These are phyloP conservation scores for Poeciliopsis infans DNA, from an alignment of 2,797 vertebrate species.

Conservation along the genomic window DNA sequence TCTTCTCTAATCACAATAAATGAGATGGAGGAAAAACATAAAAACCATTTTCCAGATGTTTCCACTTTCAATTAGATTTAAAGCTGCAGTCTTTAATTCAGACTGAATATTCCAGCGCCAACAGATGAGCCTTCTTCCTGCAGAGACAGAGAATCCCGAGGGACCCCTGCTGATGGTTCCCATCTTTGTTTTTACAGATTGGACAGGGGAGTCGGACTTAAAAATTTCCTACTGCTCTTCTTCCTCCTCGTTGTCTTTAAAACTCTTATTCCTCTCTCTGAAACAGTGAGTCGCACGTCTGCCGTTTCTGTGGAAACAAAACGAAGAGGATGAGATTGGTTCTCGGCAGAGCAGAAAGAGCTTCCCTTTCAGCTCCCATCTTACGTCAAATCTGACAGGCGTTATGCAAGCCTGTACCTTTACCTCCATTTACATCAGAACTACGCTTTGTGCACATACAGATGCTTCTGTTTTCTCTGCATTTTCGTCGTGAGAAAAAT, in stretches of 20 bases:
- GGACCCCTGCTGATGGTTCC: background rate
- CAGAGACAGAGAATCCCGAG: background rate
- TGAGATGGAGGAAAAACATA: background rate
- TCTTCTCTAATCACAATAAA: background rate
- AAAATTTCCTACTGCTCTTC: slow-evolving; percentile 15
- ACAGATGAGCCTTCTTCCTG: background rate
- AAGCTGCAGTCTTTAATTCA: background rate
- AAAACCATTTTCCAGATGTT: background rate
- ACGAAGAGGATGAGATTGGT: slow-evolving; percentile 37
- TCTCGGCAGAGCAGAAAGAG: slow-evolving; percentile 23
- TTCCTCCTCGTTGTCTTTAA: slow-evolving; percentile 19
- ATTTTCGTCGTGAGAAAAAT: background rate
- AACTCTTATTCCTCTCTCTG: slow-evolving; percentile 39
- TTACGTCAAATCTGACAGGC: slow-evolving; percentile 18
- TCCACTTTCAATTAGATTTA: background rate
- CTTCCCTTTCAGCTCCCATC: slow-evolving; percentile 13
- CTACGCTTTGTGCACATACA: background rate
- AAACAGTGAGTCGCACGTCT: slow-evolving; percentile 41
- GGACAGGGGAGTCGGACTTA: slow-evolving; percentile 26
- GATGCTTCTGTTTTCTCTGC: background rate
- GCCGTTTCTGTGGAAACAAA: slow-evolving; percentile 73
- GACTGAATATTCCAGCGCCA: background rate
- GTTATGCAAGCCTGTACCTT: background rate
- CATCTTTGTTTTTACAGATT: slow-evolving; percentile 35
- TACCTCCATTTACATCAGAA: background rate